A percentile compares a stretch with the other conserved stretches of the same genome.
These are phyloP conservation scores for Ceyx margarethae DNA, from an alignment of 2,113 vertebrate species.

Conservation along the genomic window DNA sequence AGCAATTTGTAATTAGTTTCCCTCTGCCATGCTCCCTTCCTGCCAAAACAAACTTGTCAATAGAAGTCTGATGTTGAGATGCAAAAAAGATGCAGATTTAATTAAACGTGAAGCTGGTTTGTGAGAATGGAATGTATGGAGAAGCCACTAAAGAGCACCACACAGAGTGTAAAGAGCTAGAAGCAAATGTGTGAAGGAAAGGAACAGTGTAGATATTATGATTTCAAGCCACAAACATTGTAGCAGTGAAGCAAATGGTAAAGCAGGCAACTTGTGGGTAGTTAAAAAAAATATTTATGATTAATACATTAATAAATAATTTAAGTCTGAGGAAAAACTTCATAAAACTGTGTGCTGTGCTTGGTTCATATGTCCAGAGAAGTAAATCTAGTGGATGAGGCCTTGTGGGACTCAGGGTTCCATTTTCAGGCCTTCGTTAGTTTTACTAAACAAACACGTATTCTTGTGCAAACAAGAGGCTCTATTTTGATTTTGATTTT, in stretches of 20 bases:
- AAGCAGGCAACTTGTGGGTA: background rate
- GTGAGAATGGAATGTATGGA: slow-evolving; percentile 23
- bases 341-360: background rate
- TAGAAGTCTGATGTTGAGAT: slow-evolving; percentile 51
- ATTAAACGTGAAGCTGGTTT: slow-evolving; percentile 46
- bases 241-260: background rate
- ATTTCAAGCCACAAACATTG: background rate
- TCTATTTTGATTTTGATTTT: background rate
- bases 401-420: background rate
- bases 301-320: background rate
- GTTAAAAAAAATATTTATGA: background rate
- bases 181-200: slow-evolving; percentile 40
- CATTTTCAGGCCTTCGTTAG: background rate
- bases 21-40: background rate
- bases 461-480: background rate
- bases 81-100: slow-evolving; percentile 42
- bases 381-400: background rate
- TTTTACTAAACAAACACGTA: background rate
- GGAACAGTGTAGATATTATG: background rate
- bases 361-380: accelerated
- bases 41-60: slow-evolving; percentile 59
- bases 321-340: slow-evolving; percentile 32
- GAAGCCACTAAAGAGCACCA: slow-evolving; percentile 50
- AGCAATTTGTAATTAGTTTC: slow-evolving; percentile 33
- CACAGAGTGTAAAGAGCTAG: slow-evolving; percentile 30